phyloP scores from a whole-genome alignment of 53 echinoderm and acorn worm species.

The Zoroaster sp. region DNA sequence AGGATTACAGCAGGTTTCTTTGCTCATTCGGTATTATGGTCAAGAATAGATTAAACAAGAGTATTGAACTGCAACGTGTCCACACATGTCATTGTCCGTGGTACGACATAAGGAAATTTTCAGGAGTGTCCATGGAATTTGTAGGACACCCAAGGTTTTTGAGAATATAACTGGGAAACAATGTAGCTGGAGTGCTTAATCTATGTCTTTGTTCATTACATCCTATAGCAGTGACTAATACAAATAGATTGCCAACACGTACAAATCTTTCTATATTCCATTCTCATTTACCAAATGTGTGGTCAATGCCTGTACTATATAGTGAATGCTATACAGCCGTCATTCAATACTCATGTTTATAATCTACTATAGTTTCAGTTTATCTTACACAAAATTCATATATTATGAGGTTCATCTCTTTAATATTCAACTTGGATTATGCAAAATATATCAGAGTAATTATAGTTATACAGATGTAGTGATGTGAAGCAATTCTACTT shows the following conservation, averaged over 20 bases:
- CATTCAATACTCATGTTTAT: background rate
- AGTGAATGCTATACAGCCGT: background rate
- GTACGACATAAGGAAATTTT: no score
- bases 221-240: no score
- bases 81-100: no score
- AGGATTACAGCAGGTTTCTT: background rate
- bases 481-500: constrained; percentile 41
- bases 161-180: no score
- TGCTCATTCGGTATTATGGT: background rate
- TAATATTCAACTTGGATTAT: constrained; percentile 19
- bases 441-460: constrained; percentile 32
- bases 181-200: no score
- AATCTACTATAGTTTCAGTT: background rate
- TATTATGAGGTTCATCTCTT: background rate
- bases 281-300: background rate
- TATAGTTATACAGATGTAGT: constrained; percentile 45
- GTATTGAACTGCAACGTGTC: background rate
- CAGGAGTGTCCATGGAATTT: no score
- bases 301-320: background rate
- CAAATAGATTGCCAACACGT: no score
- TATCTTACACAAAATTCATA: background rate
- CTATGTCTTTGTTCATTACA: no score
- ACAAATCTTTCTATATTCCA: no score
- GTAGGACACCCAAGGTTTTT: no score
- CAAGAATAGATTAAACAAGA: background rate